Conservation (phyloP, 2,888 invertebrate genomes). For the Beris morrisii region DNA sequence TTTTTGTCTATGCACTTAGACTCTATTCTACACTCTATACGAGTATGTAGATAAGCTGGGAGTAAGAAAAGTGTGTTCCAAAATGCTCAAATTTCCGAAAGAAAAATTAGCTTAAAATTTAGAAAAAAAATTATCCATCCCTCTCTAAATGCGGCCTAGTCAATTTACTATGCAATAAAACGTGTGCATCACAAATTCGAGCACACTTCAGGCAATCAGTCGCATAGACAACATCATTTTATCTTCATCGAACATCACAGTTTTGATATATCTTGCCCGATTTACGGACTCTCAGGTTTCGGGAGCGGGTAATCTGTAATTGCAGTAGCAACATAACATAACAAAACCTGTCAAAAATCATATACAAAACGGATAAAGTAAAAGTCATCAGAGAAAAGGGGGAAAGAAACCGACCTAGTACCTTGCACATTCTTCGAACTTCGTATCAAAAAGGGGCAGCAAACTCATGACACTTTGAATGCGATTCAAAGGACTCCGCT, state of each 20-base stretch:
- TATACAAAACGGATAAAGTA: slow-evolving; percentile 24
- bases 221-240: slow-evolving; percentile 30
- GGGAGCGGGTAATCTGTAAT: slow-evolving; percentile 20
- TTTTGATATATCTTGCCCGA: not conserved
- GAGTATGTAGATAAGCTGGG: too few species aligned
- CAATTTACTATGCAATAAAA: slow-evolving; percentile 30
- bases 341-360: slow-evolving; percentile 37
- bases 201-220: slow-evolving; percentile 34
- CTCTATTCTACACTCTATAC: too few species aligned
- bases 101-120: too few species aligned
- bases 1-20: too few species aligned
- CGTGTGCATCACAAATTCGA: slow-evolving; percentile 35
- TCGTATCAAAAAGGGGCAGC: too few species aligned
- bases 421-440: too few species aligned
- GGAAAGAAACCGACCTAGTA: too few species aligned
- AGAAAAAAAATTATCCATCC: too few species aligned
- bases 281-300: slow-evolving; percentile 26
- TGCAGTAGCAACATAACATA: slow-evolving; percentile 23
- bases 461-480: slow-evolving; percentile 7
- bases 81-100: too few species aligned
- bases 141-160: not conserved
- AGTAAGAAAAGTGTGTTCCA: too few species aligned
- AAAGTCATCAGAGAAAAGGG: too few species aligned
- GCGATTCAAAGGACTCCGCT: slow-evolving; percentile 18
- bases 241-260: slow-evolving; percentile 30